A percentile compares a stretch with the other conserved stretches of the same genome.
Evolutionary conservation across 1,140 invertebrate genomes (phyloP).

Genomic region (Hesperophylax magnus): DNA sequence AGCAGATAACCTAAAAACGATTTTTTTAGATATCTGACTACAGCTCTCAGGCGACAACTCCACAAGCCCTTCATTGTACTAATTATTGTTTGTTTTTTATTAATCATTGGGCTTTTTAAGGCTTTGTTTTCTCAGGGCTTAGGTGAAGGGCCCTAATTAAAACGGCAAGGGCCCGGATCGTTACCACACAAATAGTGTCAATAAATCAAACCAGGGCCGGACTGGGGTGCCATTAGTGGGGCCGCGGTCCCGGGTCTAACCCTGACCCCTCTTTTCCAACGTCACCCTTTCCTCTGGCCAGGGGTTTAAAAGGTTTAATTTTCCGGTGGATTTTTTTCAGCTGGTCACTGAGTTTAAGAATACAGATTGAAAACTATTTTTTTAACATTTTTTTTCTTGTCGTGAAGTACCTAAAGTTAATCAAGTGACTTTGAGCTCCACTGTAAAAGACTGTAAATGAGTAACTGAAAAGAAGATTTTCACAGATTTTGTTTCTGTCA

Average conservation of each 20-base stretch:
- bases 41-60: too few relatives aligned
- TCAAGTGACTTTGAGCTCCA: too few relatives aligned
- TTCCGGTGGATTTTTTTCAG: background rate
- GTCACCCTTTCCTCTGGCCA: slow-evolving; percentile 5
- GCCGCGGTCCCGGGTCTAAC: background rate
- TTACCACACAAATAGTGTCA: slow-evolving; percentile 38
- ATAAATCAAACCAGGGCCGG: slow-evolving; percentile 35
- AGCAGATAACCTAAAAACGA: too few relatives aligned
- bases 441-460: too few relatives aligned
- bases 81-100: slow-evolving; percentile 37
- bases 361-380: background rate
- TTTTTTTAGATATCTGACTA: too few relatives aligned
- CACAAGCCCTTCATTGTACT: background rate
- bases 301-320: slow-evolving; percentile 16
- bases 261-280: background rate
- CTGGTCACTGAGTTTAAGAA: too few relatives aligned
- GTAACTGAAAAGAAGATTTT: too few relatives aligned
- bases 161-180: slow-evolving; percentile 33
- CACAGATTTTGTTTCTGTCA: too few relatives aligned
- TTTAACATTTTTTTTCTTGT: too few relatives aligned
- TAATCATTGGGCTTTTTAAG: slow-evolving; percentile 24
- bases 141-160: slow-evolving; percentile 24
- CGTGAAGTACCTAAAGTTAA: too few relatives aligned
- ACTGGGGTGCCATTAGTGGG: slow-evolving; percentile 25
- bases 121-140: slow-evolving; percentile 22